Conservation (phyloP, 2,888 invertebrate species). For the Thera britannica region DNA sequence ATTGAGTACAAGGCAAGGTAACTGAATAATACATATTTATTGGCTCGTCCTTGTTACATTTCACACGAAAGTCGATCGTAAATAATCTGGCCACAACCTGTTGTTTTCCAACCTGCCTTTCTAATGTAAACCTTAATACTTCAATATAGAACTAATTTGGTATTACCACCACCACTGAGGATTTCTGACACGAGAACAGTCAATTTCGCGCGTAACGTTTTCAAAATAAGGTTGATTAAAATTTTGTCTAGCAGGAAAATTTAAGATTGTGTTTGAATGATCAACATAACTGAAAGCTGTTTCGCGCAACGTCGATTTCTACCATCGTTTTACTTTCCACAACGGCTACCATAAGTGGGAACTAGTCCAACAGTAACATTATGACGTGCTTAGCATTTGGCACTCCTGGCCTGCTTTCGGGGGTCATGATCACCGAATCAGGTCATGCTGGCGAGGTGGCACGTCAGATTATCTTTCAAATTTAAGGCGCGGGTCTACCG, state of each 20-base stretch:
- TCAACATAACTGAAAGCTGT: too few relatives aligned
- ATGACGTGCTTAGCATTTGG: neutral
- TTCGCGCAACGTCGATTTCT: too few relatives aligned
- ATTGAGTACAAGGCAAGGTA: neutral
- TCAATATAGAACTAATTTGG: neutral
- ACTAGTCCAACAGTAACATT: neutral
- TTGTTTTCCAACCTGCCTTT: neutral
- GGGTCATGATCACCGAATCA: conserved; percentile 7
- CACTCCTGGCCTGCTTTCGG: neutral
- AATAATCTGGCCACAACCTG: conserved; percentile 34
- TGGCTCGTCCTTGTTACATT: conserved; percentile 21
- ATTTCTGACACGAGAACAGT: conserved; percentile 1
- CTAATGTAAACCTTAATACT: conserved; percentile 16
- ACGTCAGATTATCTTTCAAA: neutral
- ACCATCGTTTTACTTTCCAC: too few relatives aligned
- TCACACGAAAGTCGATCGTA: conserved; percentile 25
- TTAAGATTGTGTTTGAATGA: too few relatives aligned
- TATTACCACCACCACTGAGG: neutral
- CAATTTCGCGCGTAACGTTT: conserved; percentile 5
- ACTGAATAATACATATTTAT: conserved; percentile 18
- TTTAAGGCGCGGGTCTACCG: neutral
- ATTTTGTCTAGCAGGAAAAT: too few relatives aligned
- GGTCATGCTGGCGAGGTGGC: conserved; percentile 1
- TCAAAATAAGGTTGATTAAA: conserved; percentile 15
- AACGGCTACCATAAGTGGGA: too few relatives aligned